A percentile compares a stretch with the other conserved stretches of the same genome.
Evolutionary conservation across 2,888 invertebrate species (phyloP).

Genomic region (Pristionchus mayeri): DNA sequence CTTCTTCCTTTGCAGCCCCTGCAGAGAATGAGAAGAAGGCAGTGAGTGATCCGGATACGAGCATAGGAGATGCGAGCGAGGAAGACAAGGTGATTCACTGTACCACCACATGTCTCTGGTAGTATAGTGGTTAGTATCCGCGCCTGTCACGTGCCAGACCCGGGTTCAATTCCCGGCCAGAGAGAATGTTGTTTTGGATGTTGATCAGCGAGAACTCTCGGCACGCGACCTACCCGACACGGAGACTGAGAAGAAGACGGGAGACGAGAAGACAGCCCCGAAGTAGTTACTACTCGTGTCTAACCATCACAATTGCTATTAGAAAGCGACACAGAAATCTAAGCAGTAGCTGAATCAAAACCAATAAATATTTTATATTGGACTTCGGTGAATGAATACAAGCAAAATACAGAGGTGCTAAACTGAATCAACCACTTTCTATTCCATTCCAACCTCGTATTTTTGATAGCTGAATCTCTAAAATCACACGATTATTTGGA

Average conservation of each 20-base stretch:
- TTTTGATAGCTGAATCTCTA: no score
- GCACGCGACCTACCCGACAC: neutral
- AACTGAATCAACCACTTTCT: no score
- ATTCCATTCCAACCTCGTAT: no score
- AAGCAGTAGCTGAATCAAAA: no score
- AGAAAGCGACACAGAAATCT: no score
- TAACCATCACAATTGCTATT: no score
- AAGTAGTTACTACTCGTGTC: no score
- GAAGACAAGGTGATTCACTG: neutral
- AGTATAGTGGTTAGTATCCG: constrained; percentile 69
- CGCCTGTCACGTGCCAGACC: constrained; percentile 69
- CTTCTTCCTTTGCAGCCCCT: neutral
- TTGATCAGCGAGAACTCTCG: neutral
- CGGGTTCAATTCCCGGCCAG: constrained; percentile 69
- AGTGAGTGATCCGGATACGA: constrained; percentile 22
- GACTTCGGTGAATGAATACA: no score
- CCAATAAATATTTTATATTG: no score
- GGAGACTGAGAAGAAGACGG: neutral
- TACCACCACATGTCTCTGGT: neutral
- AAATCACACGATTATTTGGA: no score
- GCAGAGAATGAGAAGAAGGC: neutral
- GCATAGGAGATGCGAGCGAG: neutral
- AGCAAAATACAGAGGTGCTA: no score
- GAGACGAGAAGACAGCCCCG: neutral
- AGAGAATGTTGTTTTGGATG: constrained; percentile 51